phyloP scores from a whole-genome alignment of 2,797 vertebrate genomes.

The Lepus oiostolus region DNA sequence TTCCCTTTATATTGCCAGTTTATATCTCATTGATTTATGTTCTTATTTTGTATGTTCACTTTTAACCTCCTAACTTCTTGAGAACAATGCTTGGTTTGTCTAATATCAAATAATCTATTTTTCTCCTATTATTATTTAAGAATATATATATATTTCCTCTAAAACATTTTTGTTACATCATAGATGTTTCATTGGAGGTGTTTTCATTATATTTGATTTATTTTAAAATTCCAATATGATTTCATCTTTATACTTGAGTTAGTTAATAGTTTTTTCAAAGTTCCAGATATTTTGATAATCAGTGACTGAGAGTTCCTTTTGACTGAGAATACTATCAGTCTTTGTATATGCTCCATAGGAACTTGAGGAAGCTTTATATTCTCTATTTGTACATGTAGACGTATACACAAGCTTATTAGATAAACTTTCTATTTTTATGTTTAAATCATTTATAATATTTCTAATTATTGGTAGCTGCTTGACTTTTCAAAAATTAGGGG shows the following conservation, averaged over 20 bases:
- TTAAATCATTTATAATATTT: neutral
- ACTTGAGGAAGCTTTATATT: neutral
- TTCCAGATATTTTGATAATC: neutral
- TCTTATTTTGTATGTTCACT: neutral
- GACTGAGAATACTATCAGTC: neutral
- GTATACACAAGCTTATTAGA: neutral
- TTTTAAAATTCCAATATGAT: slow-evolving; percentile 23
- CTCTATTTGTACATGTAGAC: neutral
- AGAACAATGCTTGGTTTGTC: neutral
- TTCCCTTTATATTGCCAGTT: neutral
- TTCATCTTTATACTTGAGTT: slow-evolving; percentile 14
- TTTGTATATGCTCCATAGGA: neutral
- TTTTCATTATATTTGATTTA: neutral
- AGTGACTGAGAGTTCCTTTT: neutral
- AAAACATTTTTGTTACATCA: neutral
- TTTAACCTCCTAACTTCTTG: neutral
- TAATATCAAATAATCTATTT: neutral
- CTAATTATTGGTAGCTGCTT: neutral
- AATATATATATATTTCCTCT: neutral
- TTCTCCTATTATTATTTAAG: slow-evolving; percentile 7
- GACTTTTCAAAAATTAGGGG: slow-evolving; percentile 23
- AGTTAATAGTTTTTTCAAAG: neutral
- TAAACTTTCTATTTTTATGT: neutral
- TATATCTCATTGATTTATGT: neutral
- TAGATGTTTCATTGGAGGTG: neutral